Conservation (phyloP, 2,113 vertebrate species). For the Nothoprocta perdicaria region DNA sequence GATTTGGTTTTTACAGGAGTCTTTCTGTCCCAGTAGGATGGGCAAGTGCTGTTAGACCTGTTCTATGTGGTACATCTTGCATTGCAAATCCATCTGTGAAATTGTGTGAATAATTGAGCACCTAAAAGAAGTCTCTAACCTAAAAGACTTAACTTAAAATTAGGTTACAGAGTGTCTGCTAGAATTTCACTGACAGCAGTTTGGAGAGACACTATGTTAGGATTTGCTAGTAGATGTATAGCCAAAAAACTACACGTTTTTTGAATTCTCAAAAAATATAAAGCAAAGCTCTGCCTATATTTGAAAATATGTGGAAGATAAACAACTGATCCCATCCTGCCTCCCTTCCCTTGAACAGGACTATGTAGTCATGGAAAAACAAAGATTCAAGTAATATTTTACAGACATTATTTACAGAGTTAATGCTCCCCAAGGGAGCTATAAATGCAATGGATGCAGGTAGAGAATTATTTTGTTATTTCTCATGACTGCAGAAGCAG, state of each 20-base stretch:
- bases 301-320: not conserved
- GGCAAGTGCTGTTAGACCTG: not conserved
- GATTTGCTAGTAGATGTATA: not conserved
- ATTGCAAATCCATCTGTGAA: not conserved
- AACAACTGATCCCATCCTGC: not conserved
- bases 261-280: not conserved
- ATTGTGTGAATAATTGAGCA: not conserved
- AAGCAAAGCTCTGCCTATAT: not conserved
- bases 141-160: constrained; percentile 25
- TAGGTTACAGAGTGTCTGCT: not conserved
- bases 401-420: constrained; percentile 14
- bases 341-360: not conserved
- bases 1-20: not conserved
- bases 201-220: not conserved
- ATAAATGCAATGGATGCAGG: constrained; percentile 18
- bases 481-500: constrained; percentile 13
- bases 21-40: not conserved
- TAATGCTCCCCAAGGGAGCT: constrained; percentile 26
- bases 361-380: not conserved
- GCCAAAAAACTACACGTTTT: constrained; percentile 14
- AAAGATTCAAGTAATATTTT: not conserved
- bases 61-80: not conserved
- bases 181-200: constrained; percentile 6
- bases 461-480: constrained; percentile 27
- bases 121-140: not conserved